A percentile compares a stretch with the other conserved stretches of the same genome.
Conservation (phyloP, 2,113 vertebrate genomes). For the Columbina picui region DNA sequence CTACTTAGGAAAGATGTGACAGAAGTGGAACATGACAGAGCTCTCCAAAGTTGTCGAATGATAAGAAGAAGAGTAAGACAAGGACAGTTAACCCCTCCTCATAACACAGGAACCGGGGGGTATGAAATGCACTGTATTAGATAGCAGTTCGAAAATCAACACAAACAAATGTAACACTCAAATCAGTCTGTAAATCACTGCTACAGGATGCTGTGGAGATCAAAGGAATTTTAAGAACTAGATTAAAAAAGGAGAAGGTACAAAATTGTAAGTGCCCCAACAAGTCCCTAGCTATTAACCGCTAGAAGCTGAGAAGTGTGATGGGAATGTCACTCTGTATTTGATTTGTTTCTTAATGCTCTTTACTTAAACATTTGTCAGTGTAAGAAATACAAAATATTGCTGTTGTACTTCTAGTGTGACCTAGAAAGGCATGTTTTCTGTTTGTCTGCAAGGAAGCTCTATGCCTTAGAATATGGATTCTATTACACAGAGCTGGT, state of each 20-base stretch:
- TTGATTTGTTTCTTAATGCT: background rate
- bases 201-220: background rate
- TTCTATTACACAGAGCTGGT: slow-evolving; percentile 34
- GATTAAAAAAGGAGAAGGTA: background rate
- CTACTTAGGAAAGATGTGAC: background rate
- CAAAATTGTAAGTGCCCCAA: background rate
- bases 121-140: background rate
- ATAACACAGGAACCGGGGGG: background rate
- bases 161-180: background rate
- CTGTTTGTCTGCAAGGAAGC: background rate
- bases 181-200: background rate
- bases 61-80: background rate
- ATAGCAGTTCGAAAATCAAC: background rate
- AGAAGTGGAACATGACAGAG: background rate
- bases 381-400: background rate
- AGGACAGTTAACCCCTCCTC: background rate
- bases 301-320: background rate
- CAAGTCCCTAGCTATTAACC: background rate
- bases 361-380: background rate
- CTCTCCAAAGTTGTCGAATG: background rate
- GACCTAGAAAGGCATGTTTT: background rate
- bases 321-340: background rate
- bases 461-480: background rate
- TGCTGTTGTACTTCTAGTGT: background rate
- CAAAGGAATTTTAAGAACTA: background rate